Evolutionary conservation across 1,140 invertebrate genomes (phyloP).

Genomic region (Galleria mellonella): DNA sequence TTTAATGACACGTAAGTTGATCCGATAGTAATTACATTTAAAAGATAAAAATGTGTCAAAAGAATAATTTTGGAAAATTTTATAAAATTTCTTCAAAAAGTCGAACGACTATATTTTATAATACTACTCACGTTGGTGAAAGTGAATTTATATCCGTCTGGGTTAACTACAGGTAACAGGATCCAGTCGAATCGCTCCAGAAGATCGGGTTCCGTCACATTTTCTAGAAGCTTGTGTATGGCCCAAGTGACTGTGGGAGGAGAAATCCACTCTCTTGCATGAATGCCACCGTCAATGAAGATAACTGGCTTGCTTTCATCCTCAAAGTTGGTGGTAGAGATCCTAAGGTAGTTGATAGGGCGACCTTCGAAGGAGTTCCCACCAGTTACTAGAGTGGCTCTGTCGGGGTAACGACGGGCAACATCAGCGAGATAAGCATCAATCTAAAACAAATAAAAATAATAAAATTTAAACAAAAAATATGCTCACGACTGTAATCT

Average conservation of each 20-base stretch:
- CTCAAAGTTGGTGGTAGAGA: conserved; percentile 23
- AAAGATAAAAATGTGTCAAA: too few relatives aligned
- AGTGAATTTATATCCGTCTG: conserved; percentile 47
- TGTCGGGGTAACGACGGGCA: conserved; percentile 49
- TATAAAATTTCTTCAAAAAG: too few relatives aligned
- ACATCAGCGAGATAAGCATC: conserved; percentile 67
- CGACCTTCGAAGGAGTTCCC: conserved; percentile 71
- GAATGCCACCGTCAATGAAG: conserved; percentile 43
- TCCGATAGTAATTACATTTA: too few relatives aligned
- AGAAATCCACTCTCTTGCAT: conserved; percentile 77
- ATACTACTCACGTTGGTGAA: conserved; percentile 19
- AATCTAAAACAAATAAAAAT: conserved; percentile 46
- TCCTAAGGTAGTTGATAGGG: conserved; percentile 44
- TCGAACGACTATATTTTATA: too few relatives aligned
- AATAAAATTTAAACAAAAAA: too few relatives aligned
- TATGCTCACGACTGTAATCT: too few relatives aligned
- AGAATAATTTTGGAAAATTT: too few relatives aligned
- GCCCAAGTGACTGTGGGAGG: conserved; percentile 62
- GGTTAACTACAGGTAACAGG: conserved; percentile 68
- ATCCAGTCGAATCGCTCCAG: conserved; percentile 39
- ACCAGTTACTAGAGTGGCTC: conserved; percentile 53
- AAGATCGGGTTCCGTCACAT: conserved; percentile 42
- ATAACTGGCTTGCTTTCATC: conserved; percentile 29
- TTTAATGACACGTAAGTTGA: too few relatives aligned
- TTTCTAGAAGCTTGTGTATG: conserved; percentile 44